phyloP scores from a whole-genome alignment of 2,888 invertebrate genomes.

The Hipparchia semele region DNA sequence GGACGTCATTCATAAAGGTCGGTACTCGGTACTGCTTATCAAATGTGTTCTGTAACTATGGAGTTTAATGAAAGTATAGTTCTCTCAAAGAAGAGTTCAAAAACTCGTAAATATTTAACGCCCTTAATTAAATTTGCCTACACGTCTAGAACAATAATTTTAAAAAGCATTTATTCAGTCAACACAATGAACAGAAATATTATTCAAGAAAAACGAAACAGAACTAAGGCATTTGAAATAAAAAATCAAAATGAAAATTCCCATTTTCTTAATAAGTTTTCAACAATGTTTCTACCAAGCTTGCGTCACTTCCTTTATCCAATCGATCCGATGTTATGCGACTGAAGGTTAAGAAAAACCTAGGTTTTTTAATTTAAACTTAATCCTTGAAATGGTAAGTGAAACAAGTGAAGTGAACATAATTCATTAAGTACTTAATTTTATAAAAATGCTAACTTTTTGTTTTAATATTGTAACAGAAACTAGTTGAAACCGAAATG shows the following conservation, averaged over 20 bases:
- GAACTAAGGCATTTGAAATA: no score
- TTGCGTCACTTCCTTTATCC: conserved; percentile 2
- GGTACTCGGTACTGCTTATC: conserved; percentile 1
- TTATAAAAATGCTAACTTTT: not conserved
- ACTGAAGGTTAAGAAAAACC: conserved; percentile 6
- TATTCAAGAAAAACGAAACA: no score
- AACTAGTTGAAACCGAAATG: conserved; percentile 5
- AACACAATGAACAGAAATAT: no score
- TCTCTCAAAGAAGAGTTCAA: no score
- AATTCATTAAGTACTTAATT: not conserved
- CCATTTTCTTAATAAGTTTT: not conserved
- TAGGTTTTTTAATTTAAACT: not conserved
- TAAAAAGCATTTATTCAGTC: no score
- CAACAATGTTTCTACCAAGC: not conserved
- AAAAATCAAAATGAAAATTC: no score
- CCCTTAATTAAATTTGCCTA: no score
- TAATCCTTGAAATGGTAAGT: conserved; percentile 1
- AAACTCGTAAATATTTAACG: no score
- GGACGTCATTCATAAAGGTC: conserved; percentile 1
- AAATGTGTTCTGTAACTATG: not conserved
- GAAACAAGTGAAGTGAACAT: not conserved
- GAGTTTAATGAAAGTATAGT: no score
- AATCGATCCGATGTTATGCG: conserved; percentile 3
- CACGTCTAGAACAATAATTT: no score
- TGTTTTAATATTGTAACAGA: not conserved